Conservation (phyloP, 2,888 invertebrate genomes). For the Lasius platythorax region DNA sequence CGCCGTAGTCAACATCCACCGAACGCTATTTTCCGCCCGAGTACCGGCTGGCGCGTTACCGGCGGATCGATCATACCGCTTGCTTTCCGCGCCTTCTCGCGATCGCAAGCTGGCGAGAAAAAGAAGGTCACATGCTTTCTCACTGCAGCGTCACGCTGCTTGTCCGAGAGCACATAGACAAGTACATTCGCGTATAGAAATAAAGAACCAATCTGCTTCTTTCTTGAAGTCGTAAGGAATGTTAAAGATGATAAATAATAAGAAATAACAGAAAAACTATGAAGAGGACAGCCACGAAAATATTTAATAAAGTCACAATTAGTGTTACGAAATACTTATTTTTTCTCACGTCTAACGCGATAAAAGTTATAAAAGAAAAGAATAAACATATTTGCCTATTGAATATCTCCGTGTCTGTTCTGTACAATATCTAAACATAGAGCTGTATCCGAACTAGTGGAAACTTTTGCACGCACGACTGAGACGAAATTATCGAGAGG, state of each 20-base stretch:
- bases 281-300: conserved; percentile 12
- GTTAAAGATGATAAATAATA: conserved; percentile 38
- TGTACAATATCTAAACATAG: background rate
- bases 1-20: conserved; percentile 76
- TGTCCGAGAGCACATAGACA: conserved; percentile 28
- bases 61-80: conserved; percentile 69
- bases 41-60: conserved; percentile 74
- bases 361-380: background rate
- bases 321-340: background rate
- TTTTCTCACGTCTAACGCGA: background rate
- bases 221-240: conserved; percentile 20
- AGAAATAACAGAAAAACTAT: conserved; percentile 17
- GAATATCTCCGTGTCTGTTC: background rate
- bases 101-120: conserved; percentile 51
- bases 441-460: background rate
- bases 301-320: background rate
- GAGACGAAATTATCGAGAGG: conserved; percentile 59
- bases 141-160: conserved; percentile 47
- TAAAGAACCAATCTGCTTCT: background rate
- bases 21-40: conserved; percentile 77
- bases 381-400: background rate
- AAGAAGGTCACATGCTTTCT: conserved; percentile 54
- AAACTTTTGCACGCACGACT: conserved; percentile 47
- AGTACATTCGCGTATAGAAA: conserved; percentile 31
- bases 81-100: conserved; percentile 55